A percentile compares a stretch with the other conserved stretches of the same genome.
Conservation (phyloP, 1,140 invertebrate genomes). For the Apocrypta bakeri region DNA sequence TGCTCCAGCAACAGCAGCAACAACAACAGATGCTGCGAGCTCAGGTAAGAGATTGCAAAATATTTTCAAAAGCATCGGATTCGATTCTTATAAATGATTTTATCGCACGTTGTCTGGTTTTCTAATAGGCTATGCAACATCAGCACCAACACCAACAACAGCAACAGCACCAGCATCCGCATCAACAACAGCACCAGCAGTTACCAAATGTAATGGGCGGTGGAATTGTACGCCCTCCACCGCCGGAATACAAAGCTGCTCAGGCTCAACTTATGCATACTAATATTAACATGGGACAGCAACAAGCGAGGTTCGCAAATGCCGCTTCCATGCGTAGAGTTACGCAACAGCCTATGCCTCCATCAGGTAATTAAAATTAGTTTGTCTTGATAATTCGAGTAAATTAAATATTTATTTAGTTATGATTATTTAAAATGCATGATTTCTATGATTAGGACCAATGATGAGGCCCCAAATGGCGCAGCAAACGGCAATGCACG, state of each 20-base stretch:
- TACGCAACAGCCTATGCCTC: conserved; percentile 81
- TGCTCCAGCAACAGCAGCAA: conserved; percentile 76
- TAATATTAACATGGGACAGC: conserved; percentile 71
- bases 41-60: conserved; percentile 62
- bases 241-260: conserved; percentile 84
- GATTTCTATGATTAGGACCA: conserved; percentile 71
- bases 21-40: conserved; percentile 76
- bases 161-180: conserved; percentile 36
- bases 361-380: conserved; percentile 75
- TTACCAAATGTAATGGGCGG: conserved; percentile 72
- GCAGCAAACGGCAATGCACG: conserved; percentile 68
- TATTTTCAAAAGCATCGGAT: background rate
- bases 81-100: background rate
- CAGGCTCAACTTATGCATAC: conserved; percentile 79
- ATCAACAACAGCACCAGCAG: conserved; percentile 64
- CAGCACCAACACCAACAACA: conserved; percentile 41
- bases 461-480: conserved; percentile 81
- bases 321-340: conserved; percentile 77
- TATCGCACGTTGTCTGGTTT: background rate
- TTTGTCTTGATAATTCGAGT: background rate
- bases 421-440: background rate
- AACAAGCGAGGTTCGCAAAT: conserved; percentile 72
- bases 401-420: background rate
- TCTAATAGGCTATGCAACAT: background rate
- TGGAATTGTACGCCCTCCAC: conserved; percentile 78